These are phyloP conservation scores for Prionchulus punctatus DNA, from an alignment of 2,888 invertebrate species.

Conservation along the genomic window DNA sequence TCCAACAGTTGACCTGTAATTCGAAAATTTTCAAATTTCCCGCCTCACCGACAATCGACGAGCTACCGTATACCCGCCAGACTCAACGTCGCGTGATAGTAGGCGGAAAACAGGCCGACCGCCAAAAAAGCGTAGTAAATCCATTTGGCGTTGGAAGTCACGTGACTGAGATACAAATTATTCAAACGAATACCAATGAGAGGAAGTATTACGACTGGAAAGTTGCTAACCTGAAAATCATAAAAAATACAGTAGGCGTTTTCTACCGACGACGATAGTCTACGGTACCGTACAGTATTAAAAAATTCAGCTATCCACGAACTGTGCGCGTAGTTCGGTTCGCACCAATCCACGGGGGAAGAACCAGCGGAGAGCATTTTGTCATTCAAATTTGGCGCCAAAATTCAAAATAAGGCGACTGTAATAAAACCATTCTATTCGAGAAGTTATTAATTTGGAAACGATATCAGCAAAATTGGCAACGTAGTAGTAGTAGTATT, in stretches of 20 bases:
- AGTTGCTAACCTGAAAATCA: neutral
- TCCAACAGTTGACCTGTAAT: neutral
- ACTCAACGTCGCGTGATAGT: neutral
- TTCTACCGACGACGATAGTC: neutral
- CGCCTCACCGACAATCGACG: neutral
- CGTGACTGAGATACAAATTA: neutral
- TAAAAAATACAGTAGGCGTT: neutral
- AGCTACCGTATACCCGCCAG: neutral
- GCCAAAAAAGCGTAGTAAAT: neutral
- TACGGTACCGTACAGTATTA: neutral
- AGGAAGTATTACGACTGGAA: neutral
- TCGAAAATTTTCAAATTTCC: neutral
- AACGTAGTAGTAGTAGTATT: too few relatives aligned
- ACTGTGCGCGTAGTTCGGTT: neutral
- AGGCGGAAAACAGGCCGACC: neutral
- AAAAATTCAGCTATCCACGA: neutral
- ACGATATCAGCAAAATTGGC: too few relatives aligned
- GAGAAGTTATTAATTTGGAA: too few relatives aligned
- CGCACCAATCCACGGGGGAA: conserved; percentile 1
- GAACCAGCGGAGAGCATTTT: too few relatives aligned
- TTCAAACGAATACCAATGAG: neutral
- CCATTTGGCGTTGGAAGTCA: neutral
- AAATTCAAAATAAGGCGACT: too few relatives aligned
- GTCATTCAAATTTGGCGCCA: too few relatives aligned
- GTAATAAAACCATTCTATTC: too few relatives aligned